Conservation (phyloP, 2,888 invertebrate species). For the Lasioglossum pauxillum region DNA sequence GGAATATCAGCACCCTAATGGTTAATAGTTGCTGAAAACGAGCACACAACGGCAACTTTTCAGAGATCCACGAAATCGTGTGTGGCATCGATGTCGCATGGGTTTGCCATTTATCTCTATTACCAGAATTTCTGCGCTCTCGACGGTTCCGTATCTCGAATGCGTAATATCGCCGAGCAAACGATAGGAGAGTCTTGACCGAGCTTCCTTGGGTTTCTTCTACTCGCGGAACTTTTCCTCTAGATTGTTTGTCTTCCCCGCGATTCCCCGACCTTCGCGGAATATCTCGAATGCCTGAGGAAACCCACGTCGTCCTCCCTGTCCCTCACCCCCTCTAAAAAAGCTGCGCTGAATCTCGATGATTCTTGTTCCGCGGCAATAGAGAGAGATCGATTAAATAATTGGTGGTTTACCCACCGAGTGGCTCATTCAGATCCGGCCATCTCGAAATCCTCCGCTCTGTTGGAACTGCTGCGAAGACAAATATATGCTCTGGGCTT, state of each 20-base stretch:
- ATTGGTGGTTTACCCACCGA: conserved; percentile 14
- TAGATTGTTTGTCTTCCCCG: conserved; percentile 30
- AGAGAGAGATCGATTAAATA: conserved; percentile 20
- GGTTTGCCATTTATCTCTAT: neutral
- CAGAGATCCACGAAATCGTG: neutral
- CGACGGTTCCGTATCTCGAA: conserved; percentile 13
- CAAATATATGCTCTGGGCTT: neutral
- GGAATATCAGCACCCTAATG: neutral
- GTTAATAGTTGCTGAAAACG: neutral
- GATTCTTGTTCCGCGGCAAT: conserved; percentile 6
- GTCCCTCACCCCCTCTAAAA: too few species aligned
- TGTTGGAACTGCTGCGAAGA: neutral
- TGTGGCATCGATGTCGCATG: neutral
- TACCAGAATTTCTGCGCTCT: neutral
- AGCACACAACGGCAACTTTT: too few species aligned
- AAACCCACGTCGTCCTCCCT: neutral
- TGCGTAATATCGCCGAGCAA: conserved; percentile 35
- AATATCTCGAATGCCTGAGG: conserved; percentile 1
- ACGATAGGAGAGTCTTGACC: conserved; percentile 17
- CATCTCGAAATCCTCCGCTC: neutral
- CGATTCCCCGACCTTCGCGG: neutral
- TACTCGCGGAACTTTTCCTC: conserved; percentile 23
- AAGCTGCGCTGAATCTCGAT: neutral
- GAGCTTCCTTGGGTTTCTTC: conserved; percentile 32
- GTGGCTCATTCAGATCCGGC: neutral